Base-by-base conservation (phyloP, 2,888 invertebrate genomes). In the Acholoe squamosa region DNA sequence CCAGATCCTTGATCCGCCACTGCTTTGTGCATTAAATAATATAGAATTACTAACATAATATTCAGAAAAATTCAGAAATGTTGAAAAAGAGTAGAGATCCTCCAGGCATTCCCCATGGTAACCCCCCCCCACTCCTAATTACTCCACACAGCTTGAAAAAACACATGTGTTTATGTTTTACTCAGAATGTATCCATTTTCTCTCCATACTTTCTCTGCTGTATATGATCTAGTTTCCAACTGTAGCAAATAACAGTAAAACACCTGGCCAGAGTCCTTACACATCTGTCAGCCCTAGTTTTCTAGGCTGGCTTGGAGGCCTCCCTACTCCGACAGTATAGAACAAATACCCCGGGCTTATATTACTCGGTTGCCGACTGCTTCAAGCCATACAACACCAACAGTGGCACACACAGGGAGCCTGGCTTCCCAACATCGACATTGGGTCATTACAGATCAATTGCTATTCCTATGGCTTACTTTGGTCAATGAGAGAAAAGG, bases 391-490 rank as follows among this genome's bases (percentile, higher is more conserved):
- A 71, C 28, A 71, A 71, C 25, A 71, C 31, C 71, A 61, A n/a
- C 61, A 61, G 7, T n/a, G 28, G 28, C 71, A 7, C 71, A 71
- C 14, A 28, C 71, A 3, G 28, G 31, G 28, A 14, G 28, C 25
- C 31, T 28, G 28, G 28, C 71, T 71, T 28, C 71, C 71, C 71
- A 14, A 71, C 31, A 71, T 14, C 25, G 71, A 22, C 71, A 28
- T 14, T 14, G 14, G 71, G 28, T 28, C 71, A 71, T 71, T 28
- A 71, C 31, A 25, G 71, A 71, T 28, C 71, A 71, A 71, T 71
- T 71, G 71, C 71, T 28, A 71, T 71, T 71, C 71, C 71, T 71
- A 71, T 28, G 71, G 71, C 71, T 71, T 71, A 28, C 71, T 28
- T 16, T 14, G 28, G 71, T 71, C 19, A 71, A 71, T 28, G 71